phyloP scores from a whole-genome alignment of 2,113 vertebrate genomes.

The Cyanoramphus novaezelandiae region DNA sequence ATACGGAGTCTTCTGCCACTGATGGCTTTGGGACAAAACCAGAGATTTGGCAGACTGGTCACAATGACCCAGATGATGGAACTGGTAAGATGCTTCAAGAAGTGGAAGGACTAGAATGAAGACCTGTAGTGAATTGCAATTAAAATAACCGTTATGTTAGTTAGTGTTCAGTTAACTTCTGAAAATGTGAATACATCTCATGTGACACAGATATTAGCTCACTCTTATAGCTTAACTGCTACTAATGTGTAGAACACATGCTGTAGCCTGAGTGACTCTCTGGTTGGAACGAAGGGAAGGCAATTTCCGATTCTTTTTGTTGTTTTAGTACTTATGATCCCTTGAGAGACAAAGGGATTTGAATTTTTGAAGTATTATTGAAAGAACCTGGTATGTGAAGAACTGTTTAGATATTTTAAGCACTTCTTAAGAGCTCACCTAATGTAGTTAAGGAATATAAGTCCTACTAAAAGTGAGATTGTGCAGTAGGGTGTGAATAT shows the following conservation, averaged over 20 bases:
- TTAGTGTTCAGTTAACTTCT: neutral
- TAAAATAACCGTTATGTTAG: neutral
- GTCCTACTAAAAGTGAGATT: neutral
- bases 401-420: neutral
- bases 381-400: neutral
- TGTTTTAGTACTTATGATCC: neutral
- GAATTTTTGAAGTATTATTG: neutral
- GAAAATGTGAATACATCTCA: neutral
- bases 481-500: neutral
- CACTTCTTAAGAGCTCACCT: neutral
- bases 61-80: conserved; percentile 83
- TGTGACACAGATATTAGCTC: neutral
- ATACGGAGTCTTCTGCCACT: conserved; percentile 79
- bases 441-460: neutral
- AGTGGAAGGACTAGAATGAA: conserved; percentile 1
- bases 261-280: neutral
- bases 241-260: neutral
- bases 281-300: neutral
- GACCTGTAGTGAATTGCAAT: neutral
- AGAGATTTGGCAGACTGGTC: conserved; percentile 84
- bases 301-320: neutral
- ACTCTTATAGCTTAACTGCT: neutral
- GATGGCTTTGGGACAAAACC: conserved; percentile 77
- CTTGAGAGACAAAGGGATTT: neutral
- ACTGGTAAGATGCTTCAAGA: conserved; percentile 75